These are phyloP conservation scores for Ivindomyrus marchei DNA, from an alignment of 2,113 vertebrate species.

Conservation along the genomic window DNA sequence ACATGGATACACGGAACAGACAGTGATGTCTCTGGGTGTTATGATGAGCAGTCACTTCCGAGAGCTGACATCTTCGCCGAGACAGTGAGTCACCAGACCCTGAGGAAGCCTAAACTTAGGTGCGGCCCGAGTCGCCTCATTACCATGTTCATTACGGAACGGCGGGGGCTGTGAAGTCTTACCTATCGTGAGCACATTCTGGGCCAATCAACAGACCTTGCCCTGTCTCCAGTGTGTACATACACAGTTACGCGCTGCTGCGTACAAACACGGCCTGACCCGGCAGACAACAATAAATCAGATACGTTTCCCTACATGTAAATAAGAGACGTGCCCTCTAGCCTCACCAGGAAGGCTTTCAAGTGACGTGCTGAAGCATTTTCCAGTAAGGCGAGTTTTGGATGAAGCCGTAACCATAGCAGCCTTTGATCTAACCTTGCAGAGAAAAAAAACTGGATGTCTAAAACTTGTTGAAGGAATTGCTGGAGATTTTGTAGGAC, in stretches of 20 bases:
- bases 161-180: background rate
- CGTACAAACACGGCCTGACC: background rate
- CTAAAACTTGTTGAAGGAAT: background rate
- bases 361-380: background rate
- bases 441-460: background rate
- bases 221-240: background rate
- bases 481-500: background rate
- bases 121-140: background rate
- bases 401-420: background rate
- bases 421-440: background rate
- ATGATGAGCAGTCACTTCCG: conserved; percentile 43
- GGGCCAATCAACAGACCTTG: background rate
- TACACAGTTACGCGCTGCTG: background rate
- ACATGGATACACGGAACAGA: background rate
- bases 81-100: conserved; percentile 29
- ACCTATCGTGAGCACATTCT: background rate
- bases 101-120: conserved; percentile 1
- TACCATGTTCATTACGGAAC: background rate
- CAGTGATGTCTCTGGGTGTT: conserved; percentile 10
- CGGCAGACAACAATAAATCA: background rate
- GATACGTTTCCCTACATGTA: background rate
- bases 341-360: background rate
- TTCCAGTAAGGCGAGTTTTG: background rate
- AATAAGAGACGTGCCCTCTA: background rate
- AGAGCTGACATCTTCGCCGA: conserved; percentile 36